Percentiles rank a stretch among this genome's conserved stretches.
Evolutionary conservation across 1,140 invertebrate genomes (phyloP).

Genomic region (Teleopsis dalmanni): DNA sequence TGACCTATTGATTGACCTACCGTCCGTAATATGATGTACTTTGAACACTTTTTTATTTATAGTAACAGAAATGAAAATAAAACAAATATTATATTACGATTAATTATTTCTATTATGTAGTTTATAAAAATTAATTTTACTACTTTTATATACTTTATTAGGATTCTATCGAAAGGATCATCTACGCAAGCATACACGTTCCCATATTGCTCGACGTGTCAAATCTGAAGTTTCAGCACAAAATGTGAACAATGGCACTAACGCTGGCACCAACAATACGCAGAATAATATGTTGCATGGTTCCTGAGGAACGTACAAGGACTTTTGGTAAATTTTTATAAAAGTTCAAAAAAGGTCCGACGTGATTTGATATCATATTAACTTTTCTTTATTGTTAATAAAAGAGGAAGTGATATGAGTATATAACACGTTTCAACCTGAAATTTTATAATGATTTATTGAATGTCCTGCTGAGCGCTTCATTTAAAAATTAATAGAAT

Average conservation of each 20-base stretch:
- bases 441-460: conserved; percentile 20
- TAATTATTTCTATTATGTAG: too few relatives aligned
- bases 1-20: too few relatives aligned
- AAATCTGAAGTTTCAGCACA: conserved; percentile 48
- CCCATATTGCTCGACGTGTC: conserved; percentile 42
- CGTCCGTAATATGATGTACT: too few relatives aligned
- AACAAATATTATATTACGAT: too few relatives aligned
- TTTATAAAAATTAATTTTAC: too few relatives aligned
- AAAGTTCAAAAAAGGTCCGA: conserved; percentile 29
- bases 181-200: conserved; percentile 59
- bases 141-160: conserved; percentile 31
- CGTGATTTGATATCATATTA: conserved; percentile 16
- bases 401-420: background rate
- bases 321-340: conserved; percentile 44
- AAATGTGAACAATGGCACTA: conserved; percentile 40
- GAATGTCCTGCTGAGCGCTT: conserved; percentile 41
- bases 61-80: too few relatives aligned
- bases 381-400: conserved; percentile 3
- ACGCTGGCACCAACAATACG: conserved; percentile 22
- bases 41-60: too few relatives aligned
- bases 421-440: background rate
- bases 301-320: conserved; percentile 46
- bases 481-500: too few relatives aligned
- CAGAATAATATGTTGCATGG: conserved; percentile 38
- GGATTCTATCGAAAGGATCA: conserved; percentile 70